Base-by-base conservation (phyloP, 1,140 invertebrate species). In the Holotrichia oblita region DNA sequence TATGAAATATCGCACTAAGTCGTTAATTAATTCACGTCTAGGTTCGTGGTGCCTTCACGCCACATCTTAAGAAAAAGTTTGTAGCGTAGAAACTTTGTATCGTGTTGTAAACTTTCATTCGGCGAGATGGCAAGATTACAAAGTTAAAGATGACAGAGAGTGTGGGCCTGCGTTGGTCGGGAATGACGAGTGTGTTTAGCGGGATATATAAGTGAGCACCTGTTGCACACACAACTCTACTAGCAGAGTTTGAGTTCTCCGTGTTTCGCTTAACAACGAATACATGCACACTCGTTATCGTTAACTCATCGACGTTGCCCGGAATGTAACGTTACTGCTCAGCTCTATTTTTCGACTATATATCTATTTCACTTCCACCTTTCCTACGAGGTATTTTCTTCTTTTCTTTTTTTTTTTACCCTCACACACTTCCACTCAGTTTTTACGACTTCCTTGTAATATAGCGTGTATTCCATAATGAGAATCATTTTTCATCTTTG, bases 201-300 rank as follows among this genome's bases (percentile, higher is more conserved):
- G 22, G 72, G 72, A 78, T 74, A 74, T 40, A 69, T 73, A 78
- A 69, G 61, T 69, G 61, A 73, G 74, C 78, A 79, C 78, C 78
- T 79, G 78, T 79, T 79, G 78, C 78, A 69, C 61, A 69, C 61
- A 69, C 61, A 69, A 69, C 61, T 69, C 20, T 22, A 69, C 61
- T 69, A 22, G 17, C 61, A 27, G 61, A 22, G 61, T 69, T 79
- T 42, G 72, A 59, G 34, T 61, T 64, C 75, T 79, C 76, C 78
- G 76, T 75, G 76, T 77, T 79, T 75, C 78, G 78, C 78, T 69
- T 77, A 79, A 79, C 78, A 79, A 79, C 78, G 75, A 75, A 79
- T 79, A 79, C 78, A 79, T 79, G 78, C 75, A 79, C 78, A 69
- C 17, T 79, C 78, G 78, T 79, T 79, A 79, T 79, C 78, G 78